phyloP scores from a whole-genome alignment of 2,888 invertebrate genomes.

The Conchocele bisecta region DNA sequence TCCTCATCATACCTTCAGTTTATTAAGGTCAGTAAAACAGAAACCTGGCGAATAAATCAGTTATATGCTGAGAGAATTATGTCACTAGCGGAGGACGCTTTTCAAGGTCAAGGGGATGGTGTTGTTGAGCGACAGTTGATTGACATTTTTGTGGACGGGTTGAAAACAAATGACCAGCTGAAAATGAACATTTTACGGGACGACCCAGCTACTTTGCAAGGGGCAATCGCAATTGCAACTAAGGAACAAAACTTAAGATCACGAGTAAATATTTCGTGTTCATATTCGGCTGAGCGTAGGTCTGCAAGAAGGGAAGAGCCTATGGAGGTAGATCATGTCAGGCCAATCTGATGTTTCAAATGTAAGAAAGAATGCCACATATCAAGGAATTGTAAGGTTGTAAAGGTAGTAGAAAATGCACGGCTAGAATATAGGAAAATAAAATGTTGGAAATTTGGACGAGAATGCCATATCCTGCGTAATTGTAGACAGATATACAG shows the following conservation, averaged over 20 bases:
- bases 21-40: conserved; percentile 5
- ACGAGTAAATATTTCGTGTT: conserved; percentile 3
- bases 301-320: no score
- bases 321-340: no score
- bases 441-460: not conserved
- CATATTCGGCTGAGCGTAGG: not conserved
- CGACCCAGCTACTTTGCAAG: conserved; percentile 12
- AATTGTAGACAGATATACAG: not conserved
- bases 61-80: conserved; percentile 11
- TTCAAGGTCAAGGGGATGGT: conserved; percentile 3
- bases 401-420: no score
- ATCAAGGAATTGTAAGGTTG: no score
- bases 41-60: conserved; percentile 2
- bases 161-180: conserved; percentile 8
- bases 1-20: not conserved
- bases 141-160: conserved; percentile 17
- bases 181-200: conserved; percentile 18
- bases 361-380: no score
- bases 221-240: not conserved
- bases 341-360: no score
- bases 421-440: not conserved
- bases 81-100: conserved; percentile 17
- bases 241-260: conserved; percentile 13
- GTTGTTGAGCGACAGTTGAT: conserved; percentile 13
- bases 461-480: not conserved